Evolutionary conservation across 1,140 invertebrate species (phyloP), one percentile per base, ranked within the genome.

Genomic region (Aphaenogaster ashmeadi): DNA sequence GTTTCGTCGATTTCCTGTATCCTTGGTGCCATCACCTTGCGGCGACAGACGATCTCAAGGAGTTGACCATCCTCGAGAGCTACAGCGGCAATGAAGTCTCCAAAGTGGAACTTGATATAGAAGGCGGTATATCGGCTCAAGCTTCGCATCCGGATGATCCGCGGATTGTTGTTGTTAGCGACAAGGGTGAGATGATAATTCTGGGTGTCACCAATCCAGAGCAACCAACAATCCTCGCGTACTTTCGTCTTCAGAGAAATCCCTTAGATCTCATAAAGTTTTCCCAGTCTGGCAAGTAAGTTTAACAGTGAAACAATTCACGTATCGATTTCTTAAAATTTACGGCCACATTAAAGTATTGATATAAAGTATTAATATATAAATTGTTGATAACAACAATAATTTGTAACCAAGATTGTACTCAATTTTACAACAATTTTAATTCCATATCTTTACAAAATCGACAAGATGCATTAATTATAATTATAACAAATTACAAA

Each of bases 21-120:
- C 95, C 95, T 2, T 94, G 92, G 93, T 93, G 93, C 3, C 91
- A 94, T 75, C 91, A 95, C 74, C 60, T 95, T 0, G 79, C 92
- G 0, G 87, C 88, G 0, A 85, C 92, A 0, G 83, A 94, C 11
- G 74, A 87, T 18, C 47, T 27, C 0, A 92, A 87, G 3, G 72
- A 93, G 6, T 36, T 95, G 13, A 44, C 41, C 0, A 41, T 95
- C 5, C 62, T 95, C 13, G 91, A 93, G 9, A 66, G 88, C 21
- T 79, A 90, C 0, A 83, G 41, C 18, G 94, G 94, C 0, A 60
- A 36, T 0, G 72, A 91, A 38, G 3, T 94, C 1, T 6, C 79
- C 1, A 90, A 47, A 50, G 11, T 94, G 0, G 64, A 92, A 56
- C 66, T 92, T 0, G 72, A 92, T 0, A 60, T 93, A 1, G 60